Percentiles rank a stretch among this genome's conserved stretches.
These are phyloP conservation scores for Oreohelix idahoensis DNA, from an alignment of 1,140 invertebrate genomes.

Conservation along the genomic window DNA sequence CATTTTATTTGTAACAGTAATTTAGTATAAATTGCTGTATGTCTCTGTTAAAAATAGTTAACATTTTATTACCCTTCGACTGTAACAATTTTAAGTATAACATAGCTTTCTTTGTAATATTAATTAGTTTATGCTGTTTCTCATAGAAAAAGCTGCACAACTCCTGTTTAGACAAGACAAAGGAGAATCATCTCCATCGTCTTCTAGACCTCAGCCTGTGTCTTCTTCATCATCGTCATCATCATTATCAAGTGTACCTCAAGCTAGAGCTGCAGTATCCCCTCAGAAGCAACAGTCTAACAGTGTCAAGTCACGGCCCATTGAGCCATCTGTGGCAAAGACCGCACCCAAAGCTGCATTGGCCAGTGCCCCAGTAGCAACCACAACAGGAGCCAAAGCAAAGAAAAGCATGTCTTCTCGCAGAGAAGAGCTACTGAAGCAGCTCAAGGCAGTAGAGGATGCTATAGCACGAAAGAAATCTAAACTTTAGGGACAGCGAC, in stretches of 20 bases:
- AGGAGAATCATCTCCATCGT: conserved; percentile 28
- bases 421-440: conserved; percentile 94
- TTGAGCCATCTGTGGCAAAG: conserved; percentile 31
- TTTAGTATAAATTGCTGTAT: no score
- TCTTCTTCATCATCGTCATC: conserved; percentile 21
- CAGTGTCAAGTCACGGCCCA: background rate
- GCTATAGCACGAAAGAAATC: conserved; percentile 96
- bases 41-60: no score
- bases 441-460: conserved; percentile 97
- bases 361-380: conserved; percentile 56
- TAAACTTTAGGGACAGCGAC: conserved; percentile 75
- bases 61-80: no score
- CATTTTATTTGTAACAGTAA: no score
- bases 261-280: background rate
- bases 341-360: conserved; percentile 37
- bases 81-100: no score
- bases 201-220: conserved; percentile 30
- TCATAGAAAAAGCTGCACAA: conserved; percentile 45
- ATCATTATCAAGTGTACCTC: background rate
- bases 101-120: no score
- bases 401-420: conserved; percentile 85
- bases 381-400: conserved; percentile 73
- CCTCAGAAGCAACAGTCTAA: conserved; percentile 11
- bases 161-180: conserved; percentile 20
- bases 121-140: no score